Conservation (phyloP, 64 coral and sea anemone species). For the Actinia tenebrosa region DNA sequence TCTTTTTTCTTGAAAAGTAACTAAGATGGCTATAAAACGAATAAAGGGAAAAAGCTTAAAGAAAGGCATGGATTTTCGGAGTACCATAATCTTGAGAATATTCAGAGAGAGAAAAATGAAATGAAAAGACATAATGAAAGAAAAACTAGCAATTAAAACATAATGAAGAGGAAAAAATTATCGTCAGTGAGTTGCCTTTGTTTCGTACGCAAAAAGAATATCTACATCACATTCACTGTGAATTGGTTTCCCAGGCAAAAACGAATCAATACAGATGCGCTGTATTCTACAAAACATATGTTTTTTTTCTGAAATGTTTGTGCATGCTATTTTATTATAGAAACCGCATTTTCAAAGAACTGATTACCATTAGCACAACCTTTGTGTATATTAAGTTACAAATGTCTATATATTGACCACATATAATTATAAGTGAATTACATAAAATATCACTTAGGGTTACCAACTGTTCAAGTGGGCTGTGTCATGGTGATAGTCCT, state of each 20-base stretch:
- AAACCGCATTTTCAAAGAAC: background rate
- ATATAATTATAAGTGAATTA: background rate
- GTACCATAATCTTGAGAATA: no score
- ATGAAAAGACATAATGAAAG: no score
- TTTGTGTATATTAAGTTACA: background rate
- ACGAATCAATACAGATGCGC: background rate
- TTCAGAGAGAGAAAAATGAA: no score
- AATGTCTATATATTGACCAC: background rate
- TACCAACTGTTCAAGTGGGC: conserved; percentile 1
- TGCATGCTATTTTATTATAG: background rate
- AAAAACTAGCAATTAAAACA: no score
- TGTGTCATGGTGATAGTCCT: background rate
- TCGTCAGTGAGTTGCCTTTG: no score
- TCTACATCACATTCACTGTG: no score
- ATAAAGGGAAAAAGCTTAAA: no score
- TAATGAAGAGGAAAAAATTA: no score
- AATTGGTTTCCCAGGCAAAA: background rate
- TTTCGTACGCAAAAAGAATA: no score
- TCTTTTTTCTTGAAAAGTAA: no score
- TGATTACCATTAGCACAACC: background rate
- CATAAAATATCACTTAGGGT: background rate
- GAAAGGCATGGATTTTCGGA: no score
- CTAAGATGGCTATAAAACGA: no score
- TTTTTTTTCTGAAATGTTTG: background rate
- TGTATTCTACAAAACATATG: background rate